Base-by-base conservation (phyloP, 2,797 vertebrate genomes). In the Eulemur albifrons region DNA sequence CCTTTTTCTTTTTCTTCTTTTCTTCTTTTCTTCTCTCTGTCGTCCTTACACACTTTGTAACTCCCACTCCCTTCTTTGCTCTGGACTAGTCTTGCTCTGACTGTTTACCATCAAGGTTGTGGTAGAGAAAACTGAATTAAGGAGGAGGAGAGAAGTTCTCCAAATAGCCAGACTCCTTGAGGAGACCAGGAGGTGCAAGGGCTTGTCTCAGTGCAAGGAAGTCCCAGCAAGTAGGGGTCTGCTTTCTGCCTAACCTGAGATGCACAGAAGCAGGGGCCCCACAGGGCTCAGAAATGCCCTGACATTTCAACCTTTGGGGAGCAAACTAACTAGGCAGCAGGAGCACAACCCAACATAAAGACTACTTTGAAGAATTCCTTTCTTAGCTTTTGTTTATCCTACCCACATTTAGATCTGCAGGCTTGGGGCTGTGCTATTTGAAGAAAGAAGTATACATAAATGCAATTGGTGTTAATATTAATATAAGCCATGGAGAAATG, bases 401-500 rank as follows among this genome's bases (percentile, higher is more conserved):
- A 90, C 50, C 50, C 52, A 48, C 30, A 85, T 76, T 65, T 43
- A 96, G 48, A 94, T 54, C 59, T 59, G 0, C 40, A 63, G n/a
- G 14, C 59, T 40, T 84, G 32, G 82, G 18, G 13, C 63, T 88
- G 25, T 40, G 65, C 63, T 73, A 40, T 93, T 87, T 91, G 48
- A 89, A 93, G 70, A 18, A 54, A 77, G 9, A 9, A 82, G 48
- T 43, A 20, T 61, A 79, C 69, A 27, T 20, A 77, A 59, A 43
- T 76, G 59, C 21, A 59, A n/a, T 45, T 59, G 27, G 11, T 69
- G n/a, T 88, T 94, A 80, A 52, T 27, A 81, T 88, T 93, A 80
- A 52, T 27, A 81, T 59, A 77, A 96, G 32, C 35, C 67, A 73
- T 90, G 50, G 30, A 14, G 79, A 96, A 91, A 93, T 80, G 45